Conservation (phyloP, 1,140 invertebrate genomes). For the Hylaeus volcanicus region DNA sequence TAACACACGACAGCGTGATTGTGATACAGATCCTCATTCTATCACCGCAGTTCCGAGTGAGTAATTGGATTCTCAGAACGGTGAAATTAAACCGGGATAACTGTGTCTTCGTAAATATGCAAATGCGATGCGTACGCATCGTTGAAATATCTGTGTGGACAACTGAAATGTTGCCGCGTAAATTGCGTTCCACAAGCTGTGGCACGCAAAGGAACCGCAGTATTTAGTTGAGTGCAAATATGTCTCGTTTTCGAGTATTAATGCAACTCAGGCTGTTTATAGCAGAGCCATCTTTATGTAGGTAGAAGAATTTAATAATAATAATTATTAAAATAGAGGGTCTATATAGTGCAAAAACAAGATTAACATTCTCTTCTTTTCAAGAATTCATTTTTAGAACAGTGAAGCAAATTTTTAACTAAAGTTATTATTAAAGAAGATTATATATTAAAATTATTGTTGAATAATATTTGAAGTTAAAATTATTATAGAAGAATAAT, state of each 20-base stretch:
- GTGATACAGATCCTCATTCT: not conserved
- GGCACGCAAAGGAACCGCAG: not conserved
- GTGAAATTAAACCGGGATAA: not conserved
- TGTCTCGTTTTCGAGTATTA: not conserved
- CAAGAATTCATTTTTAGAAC: too few species aligned
- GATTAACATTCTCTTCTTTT: too few species aligned
- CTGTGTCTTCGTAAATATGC: conserved; percentile 8
- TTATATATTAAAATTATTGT: too few species aligned
- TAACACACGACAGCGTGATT: not conserved
- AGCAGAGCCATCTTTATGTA: too few species aligned
- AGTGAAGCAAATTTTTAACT: too few species aligned
- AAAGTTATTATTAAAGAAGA: too few species aligned
- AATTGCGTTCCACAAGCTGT: not conserved
- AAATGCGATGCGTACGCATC: not conserved
- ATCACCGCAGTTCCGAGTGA: too few species aligned
- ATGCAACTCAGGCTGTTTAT: not conserved
- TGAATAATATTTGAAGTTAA: too few species aligned
- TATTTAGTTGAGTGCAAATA: not conserved
- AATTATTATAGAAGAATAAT: too few species aligned
- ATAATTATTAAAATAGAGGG: too few species aligned
- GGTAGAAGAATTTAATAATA: too few species aligned
- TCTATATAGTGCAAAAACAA: too few species aligned
- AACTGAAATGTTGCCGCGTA: not conserved
- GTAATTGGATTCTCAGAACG: conserved; percentile 2
- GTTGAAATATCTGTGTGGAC: not conserved